These are phyloP conservation scores for Drosophila seclusa DNA, from an alignment of 2,888 invertebrate genomes.

Conservation along the genomic window DNA sequence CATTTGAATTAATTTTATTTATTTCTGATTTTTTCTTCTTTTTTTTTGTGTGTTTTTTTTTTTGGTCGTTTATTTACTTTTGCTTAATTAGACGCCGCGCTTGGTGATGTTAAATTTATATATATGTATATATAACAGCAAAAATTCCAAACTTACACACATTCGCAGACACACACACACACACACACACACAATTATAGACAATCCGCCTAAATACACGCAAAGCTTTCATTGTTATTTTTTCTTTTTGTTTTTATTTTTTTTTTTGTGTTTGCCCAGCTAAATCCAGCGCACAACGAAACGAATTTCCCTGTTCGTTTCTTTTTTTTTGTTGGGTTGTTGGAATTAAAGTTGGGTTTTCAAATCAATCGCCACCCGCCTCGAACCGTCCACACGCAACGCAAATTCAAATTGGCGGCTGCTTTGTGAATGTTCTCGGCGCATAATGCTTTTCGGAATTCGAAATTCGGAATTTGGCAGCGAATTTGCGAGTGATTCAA, in stretches of 20 bases:
- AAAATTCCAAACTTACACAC: conserved; percentile 15
- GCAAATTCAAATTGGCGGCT: conserved; percentile 23
- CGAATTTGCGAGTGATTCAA: conserved; percentile 20
- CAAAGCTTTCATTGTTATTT: conserved; percentile 52
- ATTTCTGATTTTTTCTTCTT: conserved; percentile 50
- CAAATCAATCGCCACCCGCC: not conserved
- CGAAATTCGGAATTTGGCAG: not conserved
- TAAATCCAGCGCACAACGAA: conserved; percentile 28
- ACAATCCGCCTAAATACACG: conserved; percentile 57
- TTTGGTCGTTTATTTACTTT: conserved; percentile 62
- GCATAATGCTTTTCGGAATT: conserved; percentile 29
- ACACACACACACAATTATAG: conserved; percentile 40
- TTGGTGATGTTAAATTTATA: conserved; percentile 43
- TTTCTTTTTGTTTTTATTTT: not conserved
- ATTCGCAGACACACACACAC: not conserved
- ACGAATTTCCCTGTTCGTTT: conserved; percentile 40
- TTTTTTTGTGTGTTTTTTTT: conserved; percentile 11
- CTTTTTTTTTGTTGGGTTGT: conserved; percentile 2
- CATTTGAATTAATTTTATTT: conserved; percentile 77
- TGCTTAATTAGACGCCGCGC: conserved; percentile 60
- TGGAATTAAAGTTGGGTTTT: conserved; percentile 21
- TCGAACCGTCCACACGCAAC: not conserved
- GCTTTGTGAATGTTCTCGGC: conserved; percentile 16
- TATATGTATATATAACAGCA: not conserved
- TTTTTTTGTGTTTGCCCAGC: not conserved